Evolutionary conservation across 2,888 invertebrate species (phyloP).

Genomic region (Xylota sylvarum): DNA sequence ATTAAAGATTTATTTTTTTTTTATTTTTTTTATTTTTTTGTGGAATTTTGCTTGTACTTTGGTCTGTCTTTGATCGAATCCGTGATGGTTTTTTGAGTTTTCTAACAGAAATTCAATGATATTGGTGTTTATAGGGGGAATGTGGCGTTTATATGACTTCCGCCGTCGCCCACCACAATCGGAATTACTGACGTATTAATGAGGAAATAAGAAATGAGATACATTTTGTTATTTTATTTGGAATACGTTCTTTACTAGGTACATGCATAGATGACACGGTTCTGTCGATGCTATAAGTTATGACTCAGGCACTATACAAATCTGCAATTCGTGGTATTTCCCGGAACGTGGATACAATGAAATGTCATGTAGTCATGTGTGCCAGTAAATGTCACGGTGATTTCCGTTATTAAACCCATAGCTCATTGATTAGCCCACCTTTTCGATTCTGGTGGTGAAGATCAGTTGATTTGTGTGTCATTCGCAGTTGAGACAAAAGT

Average conservation of each 20-base stretch:
- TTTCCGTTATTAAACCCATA: too few relatives aligned
- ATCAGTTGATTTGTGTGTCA: too few relatives aligned
- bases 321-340: too few relatives aligned
- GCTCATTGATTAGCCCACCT: too few relatives aligned
- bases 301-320: background rate
- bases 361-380: too few relatives aligned
- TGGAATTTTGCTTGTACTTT: background rate
- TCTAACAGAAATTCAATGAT: background rate
- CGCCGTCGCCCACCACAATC: conserved; percentile 16
- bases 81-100: background rate
- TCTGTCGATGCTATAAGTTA: too few relatives aligned
- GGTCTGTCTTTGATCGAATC: background rate
- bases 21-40: conserved; percentile 23
- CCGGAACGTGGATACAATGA: too few relatives aligned
- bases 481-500: too few relatives aligned
- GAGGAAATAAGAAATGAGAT: conserved; percentile 16
- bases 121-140: background rate
- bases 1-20: conserved; percentile 22
- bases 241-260: conserved; percentile 6
- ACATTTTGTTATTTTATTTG: background rate
- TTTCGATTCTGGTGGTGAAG: too few relatives aligned
- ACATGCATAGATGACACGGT: too few relatives aligned
- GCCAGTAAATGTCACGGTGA: too few relatives aligned
- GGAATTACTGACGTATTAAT: conserved; percentile 32
- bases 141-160: conserved; percentile 19